Evolutionary conservation across 2,797 vertebrate species (phyloP).

Genomic region (Lepus oiostolus): DNA sequence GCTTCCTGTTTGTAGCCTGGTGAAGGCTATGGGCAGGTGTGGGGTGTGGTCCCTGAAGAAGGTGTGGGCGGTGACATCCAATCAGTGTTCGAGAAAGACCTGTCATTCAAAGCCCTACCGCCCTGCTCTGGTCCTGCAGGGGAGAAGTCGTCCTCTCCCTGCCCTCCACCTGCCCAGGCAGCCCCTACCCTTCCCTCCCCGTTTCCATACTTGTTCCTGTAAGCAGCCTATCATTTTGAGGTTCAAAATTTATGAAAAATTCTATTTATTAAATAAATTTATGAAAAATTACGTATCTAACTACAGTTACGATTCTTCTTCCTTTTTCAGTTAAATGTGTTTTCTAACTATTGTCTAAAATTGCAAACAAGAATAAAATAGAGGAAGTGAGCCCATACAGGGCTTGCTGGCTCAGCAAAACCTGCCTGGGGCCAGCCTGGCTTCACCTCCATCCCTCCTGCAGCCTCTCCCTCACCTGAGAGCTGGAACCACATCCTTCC

Average conservation of each 20-base stretch:
- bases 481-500: background rate
- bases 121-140: too few species aligned
- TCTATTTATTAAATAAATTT: too few species aligned
- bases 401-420: background rate
- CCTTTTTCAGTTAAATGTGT: background rate
- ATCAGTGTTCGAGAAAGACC: background rate
- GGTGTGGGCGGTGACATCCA: too few species aligned
- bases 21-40: background rate
- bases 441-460: background rate
- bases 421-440: background rate
- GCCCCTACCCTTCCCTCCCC: too few species aligned
- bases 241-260: background rate
- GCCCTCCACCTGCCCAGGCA: too few species aligned
- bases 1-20: background rate
- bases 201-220: background rate
- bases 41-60: too few species aligned
- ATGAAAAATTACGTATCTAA: background rate
- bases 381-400: too few species aligned
- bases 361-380: background rate
- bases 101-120: background rate
- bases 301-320: background rate
- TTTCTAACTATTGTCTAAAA: background rate
- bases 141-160: too few species aligned
- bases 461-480: background rate
- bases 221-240: background rate